phyloP scores from a whole-genome alignment of 2,888 invertebrate species.

The Acleris emargana region DNA sequence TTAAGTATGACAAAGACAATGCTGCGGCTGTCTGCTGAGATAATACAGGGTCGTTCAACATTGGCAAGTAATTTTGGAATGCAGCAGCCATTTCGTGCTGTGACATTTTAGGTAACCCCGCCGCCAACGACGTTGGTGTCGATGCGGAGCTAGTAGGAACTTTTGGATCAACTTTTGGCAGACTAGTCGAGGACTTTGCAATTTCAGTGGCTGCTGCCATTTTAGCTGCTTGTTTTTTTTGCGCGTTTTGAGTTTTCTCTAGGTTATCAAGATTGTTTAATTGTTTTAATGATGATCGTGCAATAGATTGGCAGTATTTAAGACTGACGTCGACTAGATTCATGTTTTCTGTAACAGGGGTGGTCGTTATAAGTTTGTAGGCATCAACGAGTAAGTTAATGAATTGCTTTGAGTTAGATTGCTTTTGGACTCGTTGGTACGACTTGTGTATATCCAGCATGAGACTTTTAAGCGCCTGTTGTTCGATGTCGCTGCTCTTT shows the following conservation, averaged over 20 bases:
- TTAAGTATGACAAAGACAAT: conserved; percentile 65
- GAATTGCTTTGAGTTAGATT: conserved; percentile 84
- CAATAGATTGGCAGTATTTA: conserved; percentile 87
- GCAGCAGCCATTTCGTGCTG: conserved; percentile 68
- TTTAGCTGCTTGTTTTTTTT: conserved; percentile 66
- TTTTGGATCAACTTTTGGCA: conserved; percentile 55
- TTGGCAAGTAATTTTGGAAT: conserved; percentile 70
- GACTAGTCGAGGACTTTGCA: conserved; percentile 45
- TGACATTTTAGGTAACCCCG: conserved; percentile 64
- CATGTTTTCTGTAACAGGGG: conserved; percentile 84
- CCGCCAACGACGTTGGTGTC: conserved; percentile 42
- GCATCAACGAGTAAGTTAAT: conserved; percentile 87
- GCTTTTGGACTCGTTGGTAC: conserved; percentile 87
- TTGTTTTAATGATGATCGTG: conserved; percentile 82
- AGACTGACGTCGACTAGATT: conserved; percentile 87
- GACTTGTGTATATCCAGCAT: conserved; percentile 86
- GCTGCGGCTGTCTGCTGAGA: conserved; percentile 72
- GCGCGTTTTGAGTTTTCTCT: conserved; percentile 67
- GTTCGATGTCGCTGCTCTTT: conserved; percentile 74
- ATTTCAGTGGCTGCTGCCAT: conserved; percentile 46
- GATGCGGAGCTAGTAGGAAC: conserved; percentile 41
- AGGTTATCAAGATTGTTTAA: conserved; percentile 70
- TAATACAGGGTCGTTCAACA: conserved; percentile 66
- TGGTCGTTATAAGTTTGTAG: conserved; percentile 86
- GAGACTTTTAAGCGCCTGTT: conserved; percentile 76